Conservation (phyloP, 2,888 invertebrate species). For the Rhamphomyia laevipes region DNA sequence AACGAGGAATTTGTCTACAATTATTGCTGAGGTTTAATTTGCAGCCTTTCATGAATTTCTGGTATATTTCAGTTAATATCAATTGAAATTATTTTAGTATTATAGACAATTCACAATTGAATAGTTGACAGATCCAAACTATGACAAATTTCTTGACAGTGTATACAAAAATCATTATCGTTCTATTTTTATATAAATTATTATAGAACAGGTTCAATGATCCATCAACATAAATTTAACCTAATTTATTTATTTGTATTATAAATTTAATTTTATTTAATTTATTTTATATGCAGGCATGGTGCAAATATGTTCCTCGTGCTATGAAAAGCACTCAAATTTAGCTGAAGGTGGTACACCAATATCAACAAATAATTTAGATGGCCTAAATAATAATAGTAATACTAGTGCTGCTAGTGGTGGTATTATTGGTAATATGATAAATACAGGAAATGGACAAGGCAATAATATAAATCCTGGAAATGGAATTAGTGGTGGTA, state of each 20-base stretch:
- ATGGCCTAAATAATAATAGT: conserved; percentile 16
- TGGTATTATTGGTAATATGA: conserved; percentile 6
- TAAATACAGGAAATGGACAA: conserved; percentile 3
- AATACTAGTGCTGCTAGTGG: conserved; percentile 14
- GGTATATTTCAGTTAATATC: too few species aligned
- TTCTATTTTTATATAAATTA: too few species aligned
- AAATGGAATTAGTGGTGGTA: conserved; percentile 20
- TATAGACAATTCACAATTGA: too few species aligned
- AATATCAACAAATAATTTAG: conserved; percentile 18
- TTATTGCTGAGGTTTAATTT: too few species aligned
- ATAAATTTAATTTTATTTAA: background rate
- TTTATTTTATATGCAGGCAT: conserved; percentile 45
- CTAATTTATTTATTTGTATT: background rate
- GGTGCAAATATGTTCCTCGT: conserved; percentile 78
- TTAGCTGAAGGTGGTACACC: conserved; percentile 36
- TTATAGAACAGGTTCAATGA: too few species aligned
- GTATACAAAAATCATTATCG: too few species aligned
- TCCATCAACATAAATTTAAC: too few species aligned
- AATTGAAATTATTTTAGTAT: too few species aligned
- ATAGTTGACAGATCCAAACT: too few species aligned
- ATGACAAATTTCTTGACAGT: too few species aligned
- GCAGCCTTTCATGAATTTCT: too few species aligned
- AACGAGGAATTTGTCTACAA: too few species aligned
- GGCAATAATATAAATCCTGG: conserved; percentile 3
- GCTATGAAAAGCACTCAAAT: conserved; percentile 61